These are phyloP conservation scores for Xanthorhoe designata DNA, from an alignment of 2,888 invertebrate genomes.

Conservation along the genomic window DNA sequence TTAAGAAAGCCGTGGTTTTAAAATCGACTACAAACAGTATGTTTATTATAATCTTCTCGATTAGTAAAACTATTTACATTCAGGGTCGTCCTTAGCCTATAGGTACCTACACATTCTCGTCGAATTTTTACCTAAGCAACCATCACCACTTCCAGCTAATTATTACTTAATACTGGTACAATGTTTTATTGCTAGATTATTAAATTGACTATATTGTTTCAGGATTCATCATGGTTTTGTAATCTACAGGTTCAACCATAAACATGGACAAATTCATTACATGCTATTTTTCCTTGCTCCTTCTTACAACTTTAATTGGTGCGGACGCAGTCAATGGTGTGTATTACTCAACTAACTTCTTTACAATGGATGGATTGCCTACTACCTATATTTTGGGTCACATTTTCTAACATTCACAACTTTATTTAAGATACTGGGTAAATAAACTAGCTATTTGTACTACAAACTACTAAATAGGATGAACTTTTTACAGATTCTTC, in stretches of 20 bases:
- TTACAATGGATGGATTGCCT: conserved; percentile 18
- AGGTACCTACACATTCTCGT: no score
- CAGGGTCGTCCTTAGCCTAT: no score
- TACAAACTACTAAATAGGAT: background rate
- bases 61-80: no score
- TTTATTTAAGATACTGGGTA: no score
- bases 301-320: conserved; percentile 41
- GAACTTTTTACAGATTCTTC: conserved; percentile 49
- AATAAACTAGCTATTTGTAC: no score
- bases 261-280: conserved; percentile 45
- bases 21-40: background rate
- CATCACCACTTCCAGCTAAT: no score
- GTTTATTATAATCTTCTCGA: no score
- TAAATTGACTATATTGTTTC: conserved; percentile 34
- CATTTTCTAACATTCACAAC: background rate
- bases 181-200: background rate
- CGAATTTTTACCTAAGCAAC: no score
- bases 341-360: conserved; percentile 29
- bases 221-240: conserved; percentile 31
- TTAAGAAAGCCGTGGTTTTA: background rate
- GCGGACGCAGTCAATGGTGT: conserved; percentile 45
- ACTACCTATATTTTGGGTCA: conserved; percentile 12
- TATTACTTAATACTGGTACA: no score
- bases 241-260: conserved; percentile 6
- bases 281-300: conserved; percentile 41